Percentiles rank a stretch among this genome's conserved stretches.
Conservation (phyloP, 1,140 invertebrate species). For the Lysiphlebus fabarum region DNA sequence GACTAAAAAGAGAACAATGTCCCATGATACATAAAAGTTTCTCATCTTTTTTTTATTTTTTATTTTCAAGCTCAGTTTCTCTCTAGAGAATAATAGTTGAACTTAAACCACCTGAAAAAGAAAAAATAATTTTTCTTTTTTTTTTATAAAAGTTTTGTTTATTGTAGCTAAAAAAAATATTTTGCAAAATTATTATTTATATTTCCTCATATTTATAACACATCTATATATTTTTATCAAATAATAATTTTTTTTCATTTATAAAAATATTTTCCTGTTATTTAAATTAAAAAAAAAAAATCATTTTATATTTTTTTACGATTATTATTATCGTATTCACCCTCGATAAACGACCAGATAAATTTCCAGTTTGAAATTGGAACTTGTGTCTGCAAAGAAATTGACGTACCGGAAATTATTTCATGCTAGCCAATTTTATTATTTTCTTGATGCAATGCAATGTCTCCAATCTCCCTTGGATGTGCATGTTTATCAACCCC, state of each 20-base stretch:
- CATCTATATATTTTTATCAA: too few relatives aligned
- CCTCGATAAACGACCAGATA: constrained; percentile 24
- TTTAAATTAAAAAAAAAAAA: too few relatives aligned
- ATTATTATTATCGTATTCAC: not conserved
- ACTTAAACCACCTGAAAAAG: too few relatives aligned
- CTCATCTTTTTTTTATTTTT: not conserved
- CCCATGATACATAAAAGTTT: constrained; percentile 10
- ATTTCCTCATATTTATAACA: too few relatives aligned
- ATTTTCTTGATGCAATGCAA: not conserved
- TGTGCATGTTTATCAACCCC: too few relatives aligned
- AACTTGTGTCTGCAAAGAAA: constrained; percentile 22
- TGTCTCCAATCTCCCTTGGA: not conserved
- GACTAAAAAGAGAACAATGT: constrained; percentile 16
- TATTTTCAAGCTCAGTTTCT: not conserved
- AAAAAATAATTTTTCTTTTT: too few relatives aligned
- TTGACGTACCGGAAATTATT: constrained; percentile 36
- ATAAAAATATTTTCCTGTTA: too few relatives aligned
- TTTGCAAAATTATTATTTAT: too few relatives aligned
- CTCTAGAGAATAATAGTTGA: not conserved
- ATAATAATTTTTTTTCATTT: too few relatives aligned
- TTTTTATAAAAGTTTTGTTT: too few relatives aligned
- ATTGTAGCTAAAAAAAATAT: too few relatives aligned
- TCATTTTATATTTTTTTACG: not conserved
- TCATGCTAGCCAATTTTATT: constrained; percentile 24
- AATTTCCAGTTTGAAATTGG: constrained; percentile 21